Evolutionary conservation across 2,888 invertebrate genomes (phyloP).

Genomic region (Dicyrtomina minuta): DNA sequence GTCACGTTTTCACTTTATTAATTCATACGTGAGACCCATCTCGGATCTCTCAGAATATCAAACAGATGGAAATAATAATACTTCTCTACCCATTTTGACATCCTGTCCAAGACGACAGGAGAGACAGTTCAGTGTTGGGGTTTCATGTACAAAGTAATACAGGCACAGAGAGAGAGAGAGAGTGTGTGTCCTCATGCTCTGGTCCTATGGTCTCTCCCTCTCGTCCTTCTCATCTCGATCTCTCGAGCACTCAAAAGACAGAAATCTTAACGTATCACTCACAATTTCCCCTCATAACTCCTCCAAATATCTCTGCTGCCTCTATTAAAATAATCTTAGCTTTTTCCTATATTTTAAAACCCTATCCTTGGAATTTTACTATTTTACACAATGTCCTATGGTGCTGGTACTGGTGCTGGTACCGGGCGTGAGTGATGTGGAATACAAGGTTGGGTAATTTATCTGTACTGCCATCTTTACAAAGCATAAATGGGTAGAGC

Average conservation of each 20-base stretch:
- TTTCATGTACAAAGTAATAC: too few species aligned
- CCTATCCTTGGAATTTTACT: too few species aligned
- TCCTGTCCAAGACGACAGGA: constrained; percentile 32
- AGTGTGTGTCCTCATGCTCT: background rate
- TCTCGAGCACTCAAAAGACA: constrained; percentile 4
- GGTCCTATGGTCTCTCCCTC: background rate
- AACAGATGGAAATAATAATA: constrained; percentile 38
- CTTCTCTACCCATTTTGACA: constrained; percentile 28
- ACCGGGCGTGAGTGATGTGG: too few species aligned
- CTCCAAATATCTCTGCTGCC: background rate
- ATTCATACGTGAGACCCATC: constrained; percentile 38
- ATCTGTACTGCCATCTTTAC: too few species aligned
- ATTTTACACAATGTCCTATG: too few species aligned
- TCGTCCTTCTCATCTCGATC: constrained; percentile 2
- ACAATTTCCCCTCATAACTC: background rate
- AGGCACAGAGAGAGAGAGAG: too few species aligned
- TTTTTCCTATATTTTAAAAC: too few species aligned
- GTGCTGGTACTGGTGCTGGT: too few species aligned
- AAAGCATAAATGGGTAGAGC: too few species aligned
- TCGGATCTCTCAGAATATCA: constrained; percentile 38
- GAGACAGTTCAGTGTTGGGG: constrained; percentile 14
- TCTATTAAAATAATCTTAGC: too few species aligned
- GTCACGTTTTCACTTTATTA: constrained; percentile 46
- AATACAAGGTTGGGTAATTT: too few species aligned
- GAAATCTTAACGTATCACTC: constrained; percentile 22